Base-by-base conservation (phyloP, 2,113 vertebrate species). In the Pithys albifrons region DNA sequence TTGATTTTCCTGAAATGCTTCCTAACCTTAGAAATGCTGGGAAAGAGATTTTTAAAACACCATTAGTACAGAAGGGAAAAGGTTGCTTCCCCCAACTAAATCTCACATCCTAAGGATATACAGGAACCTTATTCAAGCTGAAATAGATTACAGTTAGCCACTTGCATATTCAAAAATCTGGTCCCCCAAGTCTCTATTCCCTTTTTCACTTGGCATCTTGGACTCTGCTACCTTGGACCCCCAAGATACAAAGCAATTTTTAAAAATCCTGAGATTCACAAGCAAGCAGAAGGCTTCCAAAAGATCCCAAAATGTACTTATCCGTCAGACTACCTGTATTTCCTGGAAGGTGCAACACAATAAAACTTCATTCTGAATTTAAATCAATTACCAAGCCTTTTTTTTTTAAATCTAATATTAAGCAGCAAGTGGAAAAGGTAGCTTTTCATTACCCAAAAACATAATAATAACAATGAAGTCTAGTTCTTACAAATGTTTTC, bases 1-100 rank as follows among this genome's bases (percentile, higher is more conserved):
- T 77, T 62, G 29, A 58, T 89, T 94, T 95, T 91, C 86, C 72
- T 84, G 37, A 19, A 91, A 91, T 41, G 49, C 31, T 85, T 66
- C 62, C 55, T 80, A 84, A 88, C 29, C 29, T 58, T 65, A 66
- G 43, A 86, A 88, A 77, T 90, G 7, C 35, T 65, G 12, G 22
- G 58, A 79, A 94, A 31, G 25, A 49, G 17, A 64, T 65, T 67
- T 54, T 78, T 57, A 6, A 84, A 80, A 82, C 61, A 11, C 43
- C 12, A 29, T 9, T 55, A 43, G 6, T 10, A 59, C 14, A 43
- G 31, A 77, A 64, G 39, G 18, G 5, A 20, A 37, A 52, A 20
- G 33, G 41, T 55, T 62, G 7, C 28, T 62, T 73, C 28, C 7
- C 22, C 39, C 11, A 85, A 1, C 23, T 69, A 80, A 7, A 37